These are phyloP conservation scores for Liparis tanakae DNA, from an alignment of 2,797 vertebrate species.

Conservation along the genomic window DNA sequence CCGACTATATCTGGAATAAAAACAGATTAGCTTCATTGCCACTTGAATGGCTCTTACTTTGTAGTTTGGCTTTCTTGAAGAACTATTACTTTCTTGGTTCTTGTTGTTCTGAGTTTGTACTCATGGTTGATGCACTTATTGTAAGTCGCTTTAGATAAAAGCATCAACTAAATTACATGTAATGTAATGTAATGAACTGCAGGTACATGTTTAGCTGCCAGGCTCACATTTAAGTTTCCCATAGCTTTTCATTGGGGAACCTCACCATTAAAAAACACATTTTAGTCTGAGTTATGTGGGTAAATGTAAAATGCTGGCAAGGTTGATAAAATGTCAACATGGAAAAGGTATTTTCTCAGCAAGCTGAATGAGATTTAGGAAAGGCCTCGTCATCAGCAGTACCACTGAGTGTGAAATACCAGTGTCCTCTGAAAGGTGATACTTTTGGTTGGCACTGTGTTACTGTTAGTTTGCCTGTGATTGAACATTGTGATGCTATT, in stretches of 20 bases:
- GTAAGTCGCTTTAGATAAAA: too few relatives aligned
- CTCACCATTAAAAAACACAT: neutral
- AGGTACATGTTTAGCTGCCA: neutral
- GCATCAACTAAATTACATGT: too few relatives aligned
- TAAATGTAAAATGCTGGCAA: neutral
- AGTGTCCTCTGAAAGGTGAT: neutral
- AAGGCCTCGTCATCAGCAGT: slow-evolving; percentile 2
- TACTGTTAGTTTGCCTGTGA: neutral
- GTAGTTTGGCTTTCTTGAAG: too few relatives aligned
- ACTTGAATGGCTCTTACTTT: too few relatives aligned
- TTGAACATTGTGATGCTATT: neutral
- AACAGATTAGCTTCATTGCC: too few relatives aligned
- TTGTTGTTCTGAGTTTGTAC: too few relatives aligned
- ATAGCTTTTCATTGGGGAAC: neutral
- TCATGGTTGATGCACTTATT: too few relatives aligned
- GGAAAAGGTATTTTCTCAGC: slow-evolving; percentile 1
- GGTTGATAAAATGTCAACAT: neutral
- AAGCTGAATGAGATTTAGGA: neutral
- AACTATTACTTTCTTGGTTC: too few relatives aligned
- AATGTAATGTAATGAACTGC: too few relatives aligned
- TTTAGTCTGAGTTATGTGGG: neutral
- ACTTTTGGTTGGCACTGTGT: neutral
- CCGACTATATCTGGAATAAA: too few relatives aligned
- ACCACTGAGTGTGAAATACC: neutral
- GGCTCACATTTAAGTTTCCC: neutral